Evolutionary conservation across 2,888 invertebrate species (phyloP), one percentile per base, ranked within the genome.

Genomic region (Phengaris arion): DNA sequence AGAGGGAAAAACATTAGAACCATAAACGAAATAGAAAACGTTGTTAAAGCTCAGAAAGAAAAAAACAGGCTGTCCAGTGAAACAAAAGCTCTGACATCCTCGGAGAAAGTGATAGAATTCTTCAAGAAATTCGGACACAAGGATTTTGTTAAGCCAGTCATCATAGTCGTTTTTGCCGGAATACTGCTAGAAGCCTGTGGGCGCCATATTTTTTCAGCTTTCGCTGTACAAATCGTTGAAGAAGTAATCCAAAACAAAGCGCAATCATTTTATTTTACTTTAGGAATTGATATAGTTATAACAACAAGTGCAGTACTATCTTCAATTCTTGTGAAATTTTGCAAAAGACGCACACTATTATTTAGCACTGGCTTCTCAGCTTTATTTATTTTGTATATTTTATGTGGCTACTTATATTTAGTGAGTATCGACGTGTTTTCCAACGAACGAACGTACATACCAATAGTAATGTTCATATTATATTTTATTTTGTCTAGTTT

Each of bases 1-100:
- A 85, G 95, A 77, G 95, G 94, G 22, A 81, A 82, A 8, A 76
- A 78, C 46, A 77, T 80, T 13, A 77, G 79, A 13, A 80, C 85
- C 0, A 77, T 70, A 8, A 78, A 75, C 48, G 87, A 87, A 79
- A 76, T 90, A 0, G 79, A 83, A 22, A 84, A 86, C 52, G 15
- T 90, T 22, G 82, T 88, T 0, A 79, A 79, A 78, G 81, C 84
- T 0, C 89, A 90, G 77, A 85, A 83, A 75, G 80, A 83, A 46
- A 80, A 77, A 45, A 13, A 35, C 13, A 35, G 64, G 6, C 10
- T 35, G 10, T 72, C 72, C 3, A 73, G 77, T 3, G 78, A 79
- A 69, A 64, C 74, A 46, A 75, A 74, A 4, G 75, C 77, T 46
- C 77, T 81, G 6, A 69, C 13, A n/a, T 81, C 79, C 0, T 51